Conservation (phyloP, 2,888 invertebrate species). For the Lampropteryx suffumata region DNA sequence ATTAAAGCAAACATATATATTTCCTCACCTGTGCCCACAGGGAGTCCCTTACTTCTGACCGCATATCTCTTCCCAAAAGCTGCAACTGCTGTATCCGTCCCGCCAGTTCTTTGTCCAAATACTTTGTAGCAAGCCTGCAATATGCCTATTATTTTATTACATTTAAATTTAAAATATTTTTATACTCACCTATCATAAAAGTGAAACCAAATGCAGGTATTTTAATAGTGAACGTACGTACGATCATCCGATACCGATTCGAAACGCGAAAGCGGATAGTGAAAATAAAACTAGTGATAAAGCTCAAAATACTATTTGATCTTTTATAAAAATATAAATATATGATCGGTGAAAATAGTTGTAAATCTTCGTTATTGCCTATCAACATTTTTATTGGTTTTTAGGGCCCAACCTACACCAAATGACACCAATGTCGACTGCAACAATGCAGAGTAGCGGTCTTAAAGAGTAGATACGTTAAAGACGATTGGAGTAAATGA, state of each 20-base stretch:
- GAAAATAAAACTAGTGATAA: conserved; percentile 17
- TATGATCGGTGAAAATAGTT: conserved; percentile 31
- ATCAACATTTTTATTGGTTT: conserved; percentile 30
- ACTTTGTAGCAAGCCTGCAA: conserved; percentile 89
- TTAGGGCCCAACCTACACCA: conserved; percentile 26
- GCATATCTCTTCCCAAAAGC: conserved; percentile 90
- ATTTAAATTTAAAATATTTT: not conserved
- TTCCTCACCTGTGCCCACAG: conserved; percentile 86
- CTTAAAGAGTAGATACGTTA: conserved; percentile 3
- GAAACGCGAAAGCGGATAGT: conserved; percentile 23
- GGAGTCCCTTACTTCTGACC: conserved; percentile 89
- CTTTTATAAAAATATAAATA: conserved; percentile 26
- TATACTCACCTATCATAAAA: conserved; percentile 22
- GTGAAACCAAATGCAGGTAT: conserved; percentile 36
- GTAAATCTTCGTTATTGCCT: conserved; percentile 30
- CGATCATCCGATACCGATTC: conserved; percentile 15
- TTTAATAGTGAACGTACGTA: conserved; percentile 28
- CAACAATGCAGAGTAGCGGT: conserved; percentile 22
- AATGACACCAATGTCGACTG: conserved; percentile 14
- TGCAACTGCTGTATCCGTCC: conserved; percentile 93
- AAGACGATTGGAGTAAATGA: conserved; percentile 4
- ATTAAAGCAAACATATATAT: too few relatives aligned
- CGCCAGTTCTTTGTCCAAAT: conserved; percentile 92
- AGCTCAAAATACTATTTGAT: conserved; percentile 24
- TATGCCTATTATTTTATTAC: not conserved